Base-by-base conservation (phyloP, 2,113 vertebrate species). In the Nannobrachium achirus region DNA sequence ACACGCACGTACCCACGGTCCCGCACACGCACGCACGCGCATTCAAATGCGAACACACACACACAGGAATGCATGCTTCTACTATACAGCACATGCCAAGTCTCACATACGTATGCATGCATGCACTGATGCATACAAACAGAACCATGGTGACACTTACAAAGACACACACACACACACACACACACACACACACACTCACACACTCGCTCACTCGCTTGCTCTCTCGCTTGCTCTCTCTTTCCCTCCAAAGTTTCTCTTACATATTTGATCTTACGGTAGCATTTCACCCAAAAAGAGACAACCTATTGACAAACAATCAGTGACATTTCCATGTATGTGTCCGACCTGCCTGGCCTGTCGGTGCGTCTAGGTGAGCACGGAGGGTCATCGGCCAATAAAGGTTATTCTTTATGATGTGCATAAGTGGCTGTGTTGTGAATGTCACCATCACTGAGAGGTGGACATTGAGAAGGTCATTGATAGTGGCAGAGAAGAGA, bases 341-440 rank as follows among this genome's bases (percentile, higher is more conserved):
- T 79, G 60, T 73, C 56, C 16, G 6, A 20, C 25, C 38, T 66
- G 58, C 63, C 53, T 51, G 66, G 19, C 67, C 71, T 60, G 65
- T 50, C 51, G 56, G 60, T 42, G 61, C 41, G 40, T 65, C 18
- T 49, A 67, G 50, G 42, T 48, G 76, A 78, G 66, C 60, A 61
- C 49, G 18, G 42, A 56, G 85, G 85, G 73, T 91, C 84, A 90
- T 81, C 81, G 71, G 86, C 70, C 63, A 86, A 82, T 83, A 90
- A 92, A 91, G 90, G 90, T 92, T 88, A 89, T 77, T 89, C 77
- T 83, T 82, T 86, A 83, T 85, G 83, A 86, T 79, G 84, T 82
- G 80, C 83, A 78, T 81, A 89, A 86, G 83, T 76, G 81, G 78
- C 82, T 74, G 67, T 74, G 67, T 74, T 79, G 71, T 77, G 74